phyloP scores from a whole-genome alignment of 2,113 vertebrate genomes.

The Clarias macrocephalus region DNA sequence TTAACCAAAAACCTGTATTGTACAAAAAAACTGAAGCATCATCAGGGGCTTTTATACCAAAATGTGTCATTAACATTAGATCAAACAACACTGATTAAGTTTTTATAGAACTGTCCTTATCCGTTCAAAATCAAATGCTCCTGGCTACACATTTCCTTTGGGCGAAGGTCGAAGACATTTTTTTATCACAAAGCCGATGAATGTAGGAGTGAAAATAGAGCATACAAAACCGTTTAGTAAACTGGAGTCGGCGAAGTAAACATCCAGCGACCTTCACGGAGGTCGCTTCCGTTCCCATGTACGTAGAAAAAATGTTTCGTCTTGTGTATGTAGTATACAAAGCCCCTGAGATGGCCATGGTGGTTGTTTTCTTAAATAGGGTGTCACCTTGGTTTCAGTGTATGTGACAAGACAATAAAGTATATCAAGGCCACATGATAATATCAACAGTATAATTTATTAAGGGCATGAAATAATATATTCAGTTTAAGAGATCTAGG shows the following conservation, averaged over 20 bases:
- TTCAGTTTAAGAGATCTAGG: neutral
- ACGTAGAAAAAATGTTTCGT: neutral
- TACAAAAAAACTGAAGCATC: neutral
- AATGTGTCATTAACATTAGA: neutral
- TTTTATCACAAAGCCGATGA: neutral
- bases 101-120: neutral
- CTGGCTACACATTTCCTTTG: neutral
- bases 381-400: neutral
- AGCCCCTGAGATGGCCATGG: neutral
- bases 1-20: neutral
- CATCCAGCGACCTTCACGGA: constrained; percentile 17
- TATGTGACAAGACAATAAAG: neutral
- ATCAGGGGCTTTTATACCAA: neutral
- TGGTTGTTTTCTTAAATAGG: neutral
- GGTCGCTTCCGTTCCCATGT: constrained; percentile 13
- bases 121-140: neutral
- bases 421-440: neutral
- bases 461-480: neutral
- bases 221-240: constrained; percentile 5
- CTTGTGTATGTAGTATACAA: constrained; percentile 12
- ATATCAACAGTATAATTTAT: neutral
- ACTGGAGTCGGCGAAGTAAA: constrained; percentile 31
- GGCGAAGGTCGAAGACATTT: neutral
- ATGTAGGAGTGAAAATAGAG: neutral
- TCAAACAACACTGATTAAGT: neutral